A percentile compares a stretch with the other conserved stretches of the same genome.
Conservation (phyloP, 1,140 invertebrate genomes). For the Lepidurus packardi region DNA sequence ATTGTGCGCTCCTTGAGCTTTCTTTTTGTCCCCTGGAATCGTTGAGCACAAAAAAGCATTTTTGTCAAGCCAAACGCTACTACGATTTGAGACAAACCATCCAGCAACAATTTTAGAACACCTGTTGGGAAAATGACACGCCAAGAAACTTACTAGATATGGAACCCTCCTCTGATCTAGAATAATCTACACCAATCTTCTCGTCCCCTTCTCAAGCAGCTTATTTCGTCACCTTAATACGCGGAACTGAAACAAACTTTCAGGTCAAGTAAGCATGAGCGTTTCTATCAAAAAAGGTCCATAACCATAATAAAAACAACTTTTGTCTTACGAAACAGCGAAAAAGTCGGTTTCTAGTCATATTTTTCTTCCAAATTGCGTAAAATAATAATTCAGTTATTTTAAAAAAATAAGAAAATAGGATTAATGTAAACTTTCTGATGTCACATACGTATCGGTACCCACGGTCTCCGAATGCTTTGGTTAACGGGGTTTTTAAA, state of each 20-base stretch:
- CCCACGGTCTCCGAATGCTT: no score
- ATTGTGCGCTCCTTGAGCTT: background rate
- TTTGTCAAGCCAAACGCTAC: constrained; percentile 5
- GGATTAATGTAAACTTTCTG: no score
- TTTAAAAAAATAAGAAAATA: no score
- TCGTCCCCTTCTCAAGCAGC: no score
- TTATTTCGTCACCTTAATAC: no score
- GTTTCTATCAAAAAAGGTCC: no score
- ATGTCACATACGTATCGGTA: no score
- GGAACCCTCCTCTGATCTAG: background rate
- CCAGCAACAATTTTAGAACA: background rate
- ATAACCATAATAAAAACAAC: background rate
- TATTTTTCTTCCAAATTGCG: no score
- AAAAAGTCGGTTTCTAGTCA: background rate
- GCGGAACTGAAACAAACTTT: no score
- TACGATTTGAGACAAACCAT: background rate
- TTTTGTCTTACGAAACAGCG: background rate
- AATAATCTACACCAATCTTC: background rate
- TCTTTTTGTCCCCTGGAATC: background rate
- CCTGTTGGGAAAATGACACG: constrained; percentile 9
- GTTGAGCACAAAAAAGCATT: background rate
- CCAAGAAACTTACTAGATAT: background rate
- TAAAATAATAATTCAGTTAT: no score
- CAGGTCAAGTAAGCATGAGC: no score
- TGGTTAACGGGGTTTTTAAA: no score